Percentiles rank a stretch among this genome's conserved stretches.
These are phyloP conservation scores for Watsonalla binaria DNA, from an alignment of 2,888 invertebrate genomes.

Conservation along the genomic window DNA sequence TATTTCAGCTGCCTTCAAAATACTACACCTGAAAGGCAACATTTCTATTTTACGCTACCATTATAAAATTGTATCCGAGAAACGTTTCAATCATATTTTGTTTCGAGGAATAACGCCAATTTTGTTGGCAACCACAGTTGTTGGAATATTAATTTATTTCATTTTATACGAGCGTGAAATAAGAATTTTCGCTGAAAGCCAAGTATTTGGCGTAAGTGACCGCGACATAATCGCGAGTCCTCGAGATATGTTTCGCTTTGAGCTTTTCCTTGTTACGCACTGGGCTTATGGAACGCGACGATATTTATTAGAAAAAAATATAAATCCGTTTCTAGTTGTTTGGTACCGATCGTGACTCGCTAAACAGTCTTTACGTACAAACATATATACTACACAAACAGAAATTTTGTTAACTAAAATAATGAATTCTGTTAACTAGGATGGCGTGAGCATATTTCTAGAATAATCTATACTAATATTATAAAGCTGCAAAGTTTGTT, in stretches of 20 bases:
- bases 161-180: neutral
- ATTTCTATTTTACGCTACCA: neutral
- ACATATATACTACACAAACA: too few relatives aligned
- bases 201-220: constrained; percentile 12
- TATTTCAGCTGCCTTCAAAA: neutral
- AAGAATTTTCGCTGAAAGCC: neutral
- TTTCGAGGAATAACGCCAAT: neutral
- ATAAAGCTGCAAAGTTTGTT: too few relatives aligned
- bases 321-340: too few relatives aligned
- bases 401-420: too few relatives aligned
- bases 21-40: neutral
- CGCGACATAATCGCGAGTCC: constrained; percentile 14
- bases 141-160: neutral
- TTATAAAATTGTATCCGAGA: neutral
- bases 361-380: too few relatives aligned
- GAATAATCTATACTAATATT: too few relatives aligned
- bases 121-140: neutral
- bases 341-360: too few relatives aligned
- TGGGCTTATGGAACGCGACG: constrained; percentile 1
- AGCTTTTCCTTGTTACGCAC: constrained; percentile 11
- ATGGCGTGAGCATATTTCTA: too few relatives aligned
- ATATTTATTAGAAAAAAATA: too few relatives aligned
- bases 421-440: too few relatives aligned
- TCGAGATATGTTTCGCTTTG: constrained; percentile 7
- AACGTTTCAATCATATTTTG: neutral